phyloP scores from a whole-genome alignment of 92 coral and sea anemone genomes.

The Porites cylindrica region DNA sequence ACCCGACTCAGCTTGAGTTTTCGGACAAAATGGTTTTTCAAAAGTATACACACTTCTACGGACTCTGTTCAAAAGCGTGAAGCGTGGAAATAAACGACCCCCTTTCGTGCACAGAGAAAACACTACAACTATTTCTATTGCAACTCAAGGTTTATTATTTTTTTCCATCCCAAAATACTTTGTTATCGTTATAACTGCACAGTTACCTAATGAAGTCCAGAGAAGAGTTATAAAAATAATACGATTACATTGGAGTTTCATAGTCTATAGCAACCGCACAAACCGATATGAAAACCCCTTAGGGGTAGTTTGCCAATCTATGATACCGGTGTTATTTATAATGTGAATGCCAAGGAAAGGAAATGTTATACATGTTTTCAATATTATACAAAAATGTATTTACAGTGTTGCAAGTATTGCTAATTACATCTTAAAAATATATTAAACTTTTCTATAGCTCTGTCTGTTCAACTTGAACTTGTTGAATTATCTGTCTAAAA shows the following conservation, averaged over 20 bases:
- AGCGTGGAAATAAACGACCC: background rate
- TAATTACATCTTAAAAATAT: constrained; percentile 72
- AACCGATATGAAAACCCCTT: background rate
- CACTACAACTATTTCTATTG: background rate
- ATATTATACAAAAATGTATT: constrained; percentile 50
- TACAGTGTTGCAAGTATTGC: constrained; percentile 29
- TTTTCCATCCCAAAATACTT: constrained; percentile 56
- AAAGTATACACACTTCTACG: constrained; percentile 13
- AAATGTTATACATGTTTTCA: background rate
- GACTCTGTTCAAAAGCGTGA: background rate
- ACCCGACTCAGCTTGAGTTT: background rate
- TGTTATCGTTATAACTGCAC: constrained; percentile 35
- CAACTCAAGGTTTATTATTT: constrained; percentile 35
- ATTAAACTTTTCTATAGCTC: constrained; percentile 70
- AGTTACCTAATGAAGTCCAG: constrained; percentile 22
- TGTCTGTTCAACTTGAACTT: constrained; percentile 45
- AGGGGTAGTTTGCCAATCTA: background rate
- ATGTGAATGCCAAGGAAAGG: background rate
- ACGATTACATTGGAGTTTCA: constrained; percentile 19
- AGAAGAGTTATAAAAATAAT: constrained; percentile 46
- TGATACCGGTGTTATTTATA: background rate
- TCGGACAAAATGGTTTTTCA: constrained; percentile 9
- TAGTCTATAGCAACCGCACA: constrained; percentile 3
- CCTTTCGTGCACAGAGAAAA: background rate
- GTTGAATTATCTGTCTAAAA: constrained; percentile 32